Percentiles rank a stretch among this genome's conserved stretches.
These are phyloP conservation scores for Aurelia aurita complex sp. Pacific DNA, from an alignment of 30 jellyfish, hydroid and myxozoan species.

Conservation along the genomic window DNA sequence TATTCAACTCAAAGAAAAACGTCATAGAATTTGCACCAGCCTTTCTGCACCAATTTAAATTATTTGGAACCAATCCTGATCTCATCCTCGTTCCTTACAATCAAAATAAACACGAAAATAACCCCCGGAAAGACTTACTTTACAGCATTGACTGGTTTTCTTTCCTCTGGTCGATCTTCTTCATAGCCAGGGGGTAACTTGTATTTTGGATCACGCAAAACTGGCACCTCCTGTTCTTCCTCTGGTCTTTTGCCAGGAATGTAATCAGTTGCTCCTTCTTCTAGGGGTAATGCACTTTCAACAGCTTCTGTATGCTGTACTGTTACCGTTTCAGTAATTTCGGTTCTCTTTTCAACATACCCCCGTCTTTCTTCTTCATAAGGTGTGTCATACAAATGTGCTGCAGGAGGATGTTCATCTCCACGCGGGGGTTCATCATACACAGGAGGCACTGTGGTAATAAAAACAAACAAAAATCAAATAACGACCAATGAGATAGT, in stretches of 20 bases:
- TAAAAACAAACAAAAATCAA: no score
- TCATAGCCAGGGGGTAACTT: constrained; percentile 76
- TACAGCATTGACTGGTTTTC: constrained; percentile 72
- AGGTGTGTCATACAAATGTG: constrained; percentile 42
- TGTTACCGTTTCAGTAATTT: constrained; percentile 39
- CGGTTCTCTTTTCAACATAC: constrained; percentile 16
- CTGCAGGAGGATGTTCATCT: background rate
- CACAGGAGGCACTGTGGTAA: no score
- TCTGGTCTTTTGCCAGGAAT: constrained; percentile 44
- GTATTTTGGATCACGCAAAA: constrained; percentile 78
- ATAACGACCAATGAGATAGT: no score
- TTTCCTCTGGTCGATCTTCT: constrained; percentile 58
- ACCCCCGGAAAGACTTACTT: constrained; percentile 49
- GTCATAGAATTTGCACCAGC: no score
- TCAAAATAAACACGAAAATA: no score
- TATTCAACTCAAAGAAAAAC: no score
- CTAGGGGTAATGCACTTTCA: constrained; percentile 24
- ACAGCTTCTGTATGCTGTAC: constrained; percentile 38
- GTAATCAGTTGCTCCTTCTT: constrained; percentile 17
- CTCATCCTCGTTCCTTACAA: no score
- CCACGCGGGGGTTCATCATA: constrained; percentile 44
- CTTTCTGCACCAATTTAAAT: no score
- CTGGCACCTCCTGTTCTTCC: constrained; percentile 75
- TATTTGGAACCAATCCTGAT: no score
- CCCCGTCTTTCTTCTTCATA: constrained; percentile 51